phyloP scores from a whole-genome alignment of 2,113 vertebrate species.

The Dipodomys spectabilis region DNA sequence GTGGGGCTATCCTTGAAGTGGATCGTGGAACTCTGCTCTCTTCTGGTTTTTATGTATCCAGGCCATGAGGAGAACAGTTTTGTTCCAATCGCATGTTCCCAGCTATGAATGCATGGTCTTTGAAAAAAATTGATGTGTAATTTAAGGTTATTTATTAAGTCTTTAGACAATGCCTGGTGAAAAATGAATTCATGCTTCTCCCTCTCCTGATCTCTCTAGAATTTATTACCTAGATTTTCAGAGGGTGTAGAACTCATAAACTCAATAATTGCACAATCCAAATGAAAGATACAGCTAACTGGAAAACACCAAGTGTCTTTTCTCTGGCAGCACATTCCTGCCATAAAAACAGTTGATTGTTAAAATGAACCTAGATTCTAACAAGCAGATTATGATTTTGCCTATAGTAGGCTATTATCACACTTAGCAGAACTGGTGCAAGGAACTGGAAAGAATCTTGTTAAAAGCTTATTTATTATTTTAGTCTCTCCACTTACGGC shows the following conservation, averaged over 20 bases:
- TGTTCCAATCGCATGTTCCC: not conserved
- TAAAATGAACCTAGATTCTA: not conserved
- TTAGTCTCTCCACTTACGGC: not conserved
- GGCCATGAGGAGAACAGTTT: not conserved
- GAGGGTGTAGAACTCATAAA: not conserved
- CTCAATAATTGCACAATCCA: not conserved
- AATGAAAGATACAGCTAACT: not conserved
- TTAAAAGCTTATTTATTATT: not conserved
- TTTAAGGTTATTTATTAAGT: not conserved
- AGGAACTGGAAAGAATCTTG: not conserved
- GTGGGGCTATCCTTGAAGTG: too few relatives aligned
- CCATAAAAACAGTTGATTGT: not conserved
- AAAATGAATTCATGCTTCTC: not conserved
- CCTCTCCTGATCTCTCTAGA: not conserved
- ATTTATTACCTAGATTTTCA: not conserved
- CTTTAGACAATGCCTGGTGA: not conserved
- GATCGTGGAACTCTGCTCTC: not conserved
- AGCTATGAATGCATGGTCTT: not conserved
- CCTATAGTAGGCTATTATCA: not conserved
- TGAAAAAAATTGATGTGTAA: not conserved
- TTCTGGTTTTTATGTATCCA: too few relatives aligned
- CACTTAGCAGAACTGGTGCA: not conserved
- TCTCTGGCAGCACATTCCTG: not conserved
- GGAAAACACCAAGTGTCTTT: not conserved
- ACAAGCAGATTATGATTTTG: not conserved